Base-by-base conservation (phyloP, 1,140 invertebrate species). In the Schmidtea mediterranea region DNA sequence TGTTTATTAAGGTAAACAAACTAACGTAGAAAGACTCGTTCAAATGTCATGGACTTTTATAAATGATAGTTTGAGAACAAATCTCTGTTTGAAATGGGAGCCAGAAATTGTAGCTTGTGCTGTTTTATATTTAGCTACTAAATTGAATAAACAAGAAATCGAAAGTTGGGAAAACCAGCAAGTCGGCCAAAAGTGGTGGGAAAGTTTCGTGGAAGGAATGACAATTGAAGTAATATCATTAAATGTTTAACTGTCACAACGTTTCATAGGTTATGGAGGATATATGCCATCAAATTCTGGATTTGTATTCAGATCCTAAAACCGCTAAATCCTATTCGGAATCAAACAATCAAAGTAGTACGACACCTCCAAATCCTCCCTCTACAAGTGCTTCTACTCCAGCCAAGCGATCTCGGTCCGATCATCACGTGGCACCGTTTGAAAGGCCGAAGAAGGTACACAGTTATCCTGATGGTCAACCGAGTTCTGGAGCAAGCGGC, bases 1-100 rank as follows among this genome's bases (percentile, higher is more conserved):
- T 19, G 10, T 45, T 5, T 39, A 50, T 57, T 32, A 55, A 74
- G 75, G 82, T 46, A 83, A 90, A 56, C 84, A 89, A 63, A 72
- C 72, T 19, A 84, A 90, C 65, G 65, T 90, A 46, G 78, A 89
- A 58, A 87, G 87, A 66, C 82, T 95, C 77, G 82, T 97, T 5
- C 87, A 95, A 68, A 94, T 90, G 82, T 86, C 89, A 1, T 98
- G 90, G 90, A 95, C 86, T 19, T 98, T 98, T 68, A 84, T 95
- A 0, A 97, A 98, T 69, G 92, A 98, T 61, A 86, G 82, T 65
- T 71, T 92, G 45, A 92, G 83, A 59, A 97, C 90, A 12, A 94
- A 86, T 3, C 69, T 98, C 16, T 86, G 81, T 54, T 70, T 98
- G 2, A 86, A 95, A 68, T 97, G 89, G 87, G 90, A 98, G 63